Evolutionary conservation across 2,113 vertebrate genomes (phyloP).

Genomic region (Canis aureus): DNA sequence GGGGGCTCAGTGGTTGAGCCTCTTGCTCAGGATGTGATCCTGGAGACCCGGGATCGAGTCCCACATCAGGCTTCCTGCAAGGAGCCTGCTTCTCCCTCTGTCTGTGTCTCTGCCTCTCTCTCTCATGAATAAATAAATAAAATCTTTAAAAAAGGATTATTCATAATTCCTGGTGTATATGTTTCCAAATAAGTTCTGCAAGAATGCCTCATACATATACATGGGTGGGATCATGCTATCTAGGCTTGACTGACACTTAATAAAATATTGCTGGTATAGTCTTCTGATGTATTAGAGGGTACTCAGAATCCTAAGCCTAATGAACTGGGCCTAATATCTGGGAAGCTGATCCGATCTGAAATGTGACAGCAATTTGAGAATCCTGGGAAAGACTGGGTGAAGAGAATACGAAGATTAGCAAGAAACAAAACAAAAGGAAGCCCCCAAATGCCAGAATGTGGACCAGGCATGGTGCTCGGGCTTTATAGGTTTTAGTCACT

Average conservation of each 20-base stretch:
- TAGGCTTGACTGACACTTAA: background rate
- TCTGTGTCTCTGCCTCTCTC: too few species aligned
- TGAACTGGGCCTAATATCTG: background rate
- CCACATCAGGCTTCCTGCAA: too few species aligned
- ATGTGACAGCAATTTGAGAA: background rate
- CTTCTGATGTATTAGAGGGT: background rate
- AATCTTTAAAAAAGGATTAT: background rate
- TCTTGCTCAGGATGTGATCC: too few species aligned
- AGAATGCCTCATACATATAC: background rate
- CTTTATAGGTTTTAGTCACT: too few species aligned
- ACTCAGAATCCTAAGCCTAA: constrained; percentile 39
- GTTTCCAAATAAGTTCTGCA: background rate
- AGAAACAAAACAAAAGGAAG: constrained; percentile 29
- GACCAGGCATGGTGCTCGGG: too few species aligned
- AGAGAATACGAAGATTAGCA: background rate
- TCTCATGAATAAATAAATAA: too few species aligned
- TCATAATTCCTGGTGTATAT: background rate
- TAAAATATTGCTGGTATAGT: background rate
- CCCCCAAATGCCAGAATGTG: background rate
- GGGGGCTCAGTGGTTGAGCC: too few species aligned
- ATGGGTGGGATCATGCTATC: background rate
- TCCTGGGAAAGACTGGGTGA: background rate
- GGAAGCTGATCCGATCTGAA: constrained; percentile 26
- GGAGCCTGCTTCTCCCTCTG: too few species aligned
- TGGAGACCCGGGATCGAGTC: too few species aligned